Base-by-base conservation (phyloP, 1,140 invertebrate species). In the Littorina saxatilis region DNA sequence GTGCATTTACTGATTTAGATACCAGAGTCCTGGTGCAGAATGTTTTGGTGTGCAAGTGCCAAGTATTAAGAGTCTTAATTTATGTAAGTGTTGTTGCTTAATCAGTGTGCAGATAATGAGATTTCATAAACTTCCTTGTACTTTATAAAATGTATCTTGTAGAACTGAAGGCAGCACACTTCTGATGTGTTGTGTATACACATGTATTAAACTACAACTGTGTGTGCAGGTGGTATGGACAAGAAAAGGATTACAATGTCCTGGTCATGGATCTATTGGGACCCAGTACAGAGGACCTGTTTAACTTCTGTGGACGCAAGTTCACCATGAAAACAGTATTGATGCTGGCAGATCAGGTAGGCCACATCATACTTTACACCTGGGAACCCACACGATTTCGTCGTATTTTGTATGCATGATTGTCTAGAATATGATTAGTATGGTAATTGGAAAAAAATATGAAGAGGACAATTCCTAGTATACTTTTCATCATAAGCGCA, bases 301-400 rank as follows among this genome's bases (percentile, higher is more conserved):
- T 99, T 93, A 98, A 98, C 91, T 99, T 99, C 94, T 99, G 98
- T 92, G 96, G 96, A 43, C 95, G 98, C 84, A 96, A 97, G 88
- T 99, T 99, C 92, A 98, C 97, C 81, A 97, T 99, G 94, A 99
- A 99, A 94, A 99, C 98, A 87, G 98, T 99, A 72, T 94, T 99
- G 29, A 99, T 99, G 97, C 93, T 99, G 85, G 98, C 98, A 88
- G 98, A 99, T 92, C 98, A 98, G 88, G 88, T 91, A 80, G 70
- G 43, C 43, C n/a, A n/a, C n/a, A n/a, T n/a, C n/a, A n/a, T n/a
- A n/a, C n/a, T n/a, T n/a, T n/a, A n/a, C n/a, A n/a, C n/a, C n/a
- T n/a, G n/a, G n/a, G n/a, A n/a, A n/a, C n/a, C n/a, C n/a, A n/a
- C n/a, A n/a, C n/a, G n/a, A n/a, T n/a, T n/a, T n/a, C n/a, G n/a